Base-by-base conservation (phyloP, 35 echinoderm and acorn worm genomes). In the Eucidaris tribuloides region DNA sequence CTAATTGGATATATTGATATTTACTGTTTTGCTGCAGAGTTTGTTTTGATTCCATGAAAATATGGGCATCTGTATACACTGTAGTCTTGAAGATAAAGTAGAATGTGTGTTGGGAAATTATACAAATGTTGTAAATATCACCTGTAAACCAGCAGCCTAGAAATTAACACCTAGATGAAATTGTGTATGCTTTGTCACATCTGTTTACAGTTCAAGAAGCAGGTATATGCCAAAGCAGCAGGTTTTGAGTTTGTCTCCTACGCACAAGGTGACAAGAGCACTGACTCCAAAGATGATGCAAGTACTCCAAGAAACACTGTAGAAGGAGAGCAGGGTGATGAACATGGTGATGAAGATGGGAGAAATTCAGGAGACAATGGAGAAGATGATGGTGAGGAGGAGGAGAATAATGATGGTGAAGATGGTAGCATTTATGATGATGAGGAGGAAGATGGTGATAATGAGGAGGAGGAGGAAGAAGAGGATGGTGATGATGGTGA, bases 161-260 rank as follows among this genome's bases (percentile, higher is more conserved):
- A n/a, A n/a, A n/a, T n/a, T 9, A 14, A 65, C 19, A 14, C 19
- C 11, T 65, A 22, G 27, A 7, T 11, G 32, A 7, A 65, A 65
- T 28, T 65, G 7, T 65, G 27, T 80, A 14, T 15, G 19, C 40
- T 17, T 62, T 3, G 3, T 31, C 2, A 50, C 40, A 7, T 71
- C 59, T 76, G 1, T 82, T n/a, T n/a, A 58, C 72, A 97, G 94
- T 92, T 85, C 42, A 97, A 97, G 58, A 92, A 85, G 45, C 76
- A 82, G 60, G 81, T 97, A 17, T 81, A 92, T 60, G 89, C 82
- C 3, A 83, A 89, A 74, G 86, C 76, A 82, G 89, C 94, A n/a
- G 94, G 94, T 15, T 92, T 97, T 89, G 94, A 97, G 55, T 97
- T 97, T 57, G 74, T 97, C 18, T 25, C 89, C 13, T 81, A 58